Conservation (phyloP, 2,888 invertebrate species). For the Drosophila maculinotata region DNA sequence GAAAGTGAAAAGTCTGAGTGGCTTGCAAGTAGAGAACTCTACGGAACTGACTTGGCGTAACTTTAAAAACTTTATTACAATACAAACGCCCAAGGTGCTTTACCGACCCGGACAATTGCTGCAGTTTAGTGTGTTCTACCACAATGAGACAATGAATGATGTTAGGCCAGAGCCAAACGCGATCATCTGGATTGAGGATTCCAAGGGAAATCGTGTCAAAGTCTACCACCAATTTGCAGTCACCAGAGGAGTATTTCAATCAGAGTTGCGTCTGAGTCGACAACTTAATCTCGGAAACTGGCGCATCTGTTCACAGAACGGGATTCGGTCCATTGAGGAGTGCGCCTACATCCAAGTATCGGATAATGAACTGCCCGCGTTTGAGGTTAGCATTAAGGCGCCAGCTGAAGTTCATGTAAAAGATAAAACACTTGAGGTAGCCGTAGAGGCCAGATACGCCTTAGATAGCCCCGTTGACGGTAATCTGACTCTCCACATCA, state of each 20-base stretch:
- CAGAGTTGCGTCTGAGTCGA: constrained; percentile 5
- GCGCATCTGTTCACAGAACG: constrained; percentile 43
- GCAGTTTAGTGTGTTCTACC: constrained; percentile 39
- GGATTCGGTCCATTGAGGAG: background rate
- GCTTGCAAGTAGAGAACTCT: constrained; percentile 2
- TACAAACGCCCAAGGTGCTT: constrained; percentile 33
- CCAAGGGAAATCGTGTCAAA: constrained; percentile 11
- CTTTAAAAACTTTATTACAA: constrained; percentile 26
- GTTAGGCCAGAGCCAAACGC: background rate
- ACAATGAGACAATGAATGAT: constrained; percentile 28
- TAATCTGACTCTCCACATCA: background rate
- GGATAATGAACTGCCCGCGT: background rate
- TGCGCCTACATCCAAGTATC: constrained; percentile 22
- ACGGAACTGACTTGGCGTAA: constrained; percentile 14
- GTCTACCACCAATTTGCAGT: background rate
- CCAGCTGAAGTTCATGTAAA: background rate
- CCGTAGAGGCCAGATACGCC: constrained; percentile 10
- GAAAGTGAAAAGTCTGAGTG: constrained; percentile 10
- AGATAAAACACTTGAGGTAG: background rate
- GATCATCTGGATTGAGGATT: constrained; percentile 38
- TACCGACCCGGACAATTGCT: constrained; percentile 37
- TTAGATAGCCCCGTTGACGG: constrained; percentile 1
- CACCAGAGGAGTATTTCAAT: constrained; percentile 28
- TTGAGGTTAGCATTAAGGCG: background rate
- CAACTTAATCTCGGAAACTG: constrained; percentile 34